Evolutionary conservation across 2,888 invertebrate species (phyloP).

Genomic region (Andrena minutula): DNA sequence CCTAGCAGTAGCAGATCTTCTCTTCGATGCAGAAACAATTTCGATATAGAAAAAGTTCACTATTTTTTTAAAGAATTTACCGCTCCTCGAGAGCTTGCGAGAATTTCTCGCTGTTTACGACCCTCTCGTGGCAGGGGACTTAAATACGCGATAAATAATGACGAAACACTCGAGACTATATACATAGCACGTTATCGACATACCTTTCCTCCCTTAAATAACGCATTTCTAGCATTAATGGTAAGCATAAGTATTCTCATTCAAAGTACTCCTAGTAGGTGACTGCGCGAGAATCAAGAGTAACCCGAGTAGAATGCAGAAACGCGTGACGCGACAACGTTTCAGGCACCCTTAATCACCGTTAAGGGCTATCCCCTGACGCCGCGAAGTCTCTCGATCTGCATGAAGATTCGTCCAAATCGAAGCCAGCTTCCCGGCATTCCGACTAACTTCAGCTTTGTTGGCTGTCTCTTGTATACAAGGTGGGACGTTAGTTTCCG

Average conservation of each 20-base stretch:
- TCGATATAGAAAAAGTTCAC: neutral
- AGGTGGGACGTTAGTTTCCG: constrained; percentile 28
- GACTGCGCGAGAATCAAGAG: neutral
- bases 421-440: neutral
- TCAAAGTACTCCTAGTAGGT: too few species aligned
- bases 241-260: too few species aligned
- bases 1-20: neutral
- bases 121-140: neutral
- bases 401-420: neutral
- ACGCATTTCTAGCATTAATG: too few species aligned
- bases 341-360: too few species aligned
- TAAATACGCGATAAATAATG: too few species aligned
- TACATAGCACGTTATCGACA: too few species aligned
- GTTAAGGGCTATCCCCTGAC: neutral
- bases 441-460: constrained; percentile 4
- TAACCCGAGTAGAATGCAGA: neutral
- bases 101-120: neutral
- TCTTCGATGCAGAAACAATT: too few species aligned
- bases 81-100: neutral
- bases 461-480: constrained; percentile 3
- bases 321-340: neutral
- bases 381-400: neutral
- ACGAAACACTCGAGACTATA: too few species aligned
- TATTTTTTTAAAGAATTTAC: neutral
- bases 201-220: too few species aligned